Percentiles rank a stretch among this genome's conserved stretches.
These are phyloP conservation scores for Chaetorhynchus papuensis DNA, from an alignment of 2,113 vertebrate genomes.

Conservation along the genomic window DNA sequence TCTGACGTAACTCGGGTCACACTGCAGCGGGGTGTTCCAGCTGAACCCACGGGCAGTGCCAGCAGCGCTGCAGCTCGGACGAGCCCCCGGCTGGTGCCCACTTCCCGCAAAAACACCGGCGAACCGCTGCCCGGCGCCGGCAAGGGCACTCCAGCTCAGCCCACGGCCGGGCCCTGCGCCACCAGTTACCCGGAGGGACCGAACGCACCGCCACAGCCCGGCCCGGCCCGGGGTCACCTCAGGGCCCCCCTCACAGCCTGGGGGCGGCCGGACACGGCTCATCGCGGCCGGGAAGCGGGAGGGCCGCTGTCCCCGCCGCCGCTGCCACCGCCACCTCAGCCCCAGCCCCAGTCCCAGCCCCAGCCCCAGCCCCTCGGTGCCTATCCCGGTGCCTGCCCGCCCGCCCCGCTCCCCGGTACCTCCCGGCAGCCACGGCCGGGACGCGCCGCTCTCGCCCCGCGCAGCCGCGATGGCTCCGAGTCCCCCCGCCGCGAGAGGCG, in stretches of 20 bases:
- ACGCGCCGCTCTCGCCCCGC: neutral
- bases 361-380: too few species aligned
- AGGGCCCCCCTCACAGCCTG: neutral
- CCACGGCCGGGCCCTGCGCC: neutral
- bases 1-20: neutral
- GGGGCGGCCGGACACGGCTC: neutral
- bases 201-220: neutral
- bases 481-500: neutral
- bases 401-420: neutral
- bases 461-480: neutral
- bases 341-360: too few species aligned
- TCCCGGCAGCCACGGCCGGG: neutral
- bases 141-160: neutral
- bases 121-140: neutral
- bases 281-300: too few species aligned
- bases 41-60: neutral
- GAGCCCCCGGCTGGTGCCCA: neutral
- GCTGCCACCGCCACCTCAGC: neutral
- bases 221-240: neutral
- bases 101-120: neutral
- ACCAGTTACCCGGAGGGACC: neutral
- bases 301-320: neutral
- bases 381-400: neutral
- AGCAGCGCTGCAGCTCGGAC: accelerated
- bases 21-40: accelerated